These are phyloP conservation scores for Eupithecia exiguata DNA, from an alignment of 2,888 invertebrate genomes.

Conservation along the genomic window DNA sequence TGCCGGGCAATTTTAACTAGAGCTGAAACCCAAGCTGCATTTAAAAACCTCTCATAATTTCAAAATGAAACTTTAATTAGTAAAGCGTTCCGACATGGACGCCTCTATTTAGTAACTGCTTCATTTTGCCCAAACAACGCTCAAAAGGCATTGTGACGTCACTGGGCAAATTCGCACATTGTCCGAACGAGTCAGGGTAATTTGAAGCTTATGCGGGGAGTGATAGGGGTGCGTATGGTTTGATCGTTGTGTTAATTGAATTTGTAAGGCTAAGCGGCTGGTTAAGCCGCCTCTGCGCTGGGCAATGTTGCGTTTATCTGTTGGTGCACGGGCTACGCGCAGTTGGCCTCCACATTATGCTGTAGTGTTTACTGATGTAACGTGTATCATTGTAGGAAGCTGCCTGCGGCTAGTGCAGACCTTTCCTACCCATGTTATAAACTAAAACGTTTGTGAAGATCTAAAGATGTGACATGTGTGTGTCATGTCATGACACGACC, in stretches of 20 bases:
- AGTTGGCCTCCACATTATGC: neutral
- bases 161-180: conserved; percentile 46
- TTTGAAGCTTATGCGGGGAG: conserved; percentile 3
- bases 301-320: neutral
- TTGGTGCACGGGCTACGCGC: neutral
- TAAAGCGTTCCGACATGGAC: neutral
- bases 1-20: neutral
- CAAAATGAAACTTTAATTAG: conserved; percentile 10
- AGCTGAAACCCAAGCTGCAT: neutral
- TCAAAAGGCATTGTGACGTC: conserved; percentile 43
- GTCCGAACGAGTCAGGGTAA: conserved; percentile 31
- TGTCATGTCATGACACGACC: neutral
- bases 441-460: neutral
- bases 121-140: conserved; percentile 25
- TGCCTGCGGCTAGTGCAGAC: neutral
- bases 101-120: conserved; percentile 7
- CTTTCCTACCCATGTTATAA: neutral
- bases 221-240: conserved; percentile 15
- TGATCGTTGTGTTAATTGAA: conserved; percentile 60
- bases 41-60: neutral
- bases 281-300: conserved; percentile 46
- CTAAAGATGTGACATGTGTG: neutral
- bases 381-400: neutral
- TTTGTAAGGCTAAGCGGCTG: conserved; percentile 64
- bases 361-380: neutral